Evolutionary conservation across 2,113 vertebrate genomes (phyloP).

Genomic region (Thymallus thymallus): DNA sequence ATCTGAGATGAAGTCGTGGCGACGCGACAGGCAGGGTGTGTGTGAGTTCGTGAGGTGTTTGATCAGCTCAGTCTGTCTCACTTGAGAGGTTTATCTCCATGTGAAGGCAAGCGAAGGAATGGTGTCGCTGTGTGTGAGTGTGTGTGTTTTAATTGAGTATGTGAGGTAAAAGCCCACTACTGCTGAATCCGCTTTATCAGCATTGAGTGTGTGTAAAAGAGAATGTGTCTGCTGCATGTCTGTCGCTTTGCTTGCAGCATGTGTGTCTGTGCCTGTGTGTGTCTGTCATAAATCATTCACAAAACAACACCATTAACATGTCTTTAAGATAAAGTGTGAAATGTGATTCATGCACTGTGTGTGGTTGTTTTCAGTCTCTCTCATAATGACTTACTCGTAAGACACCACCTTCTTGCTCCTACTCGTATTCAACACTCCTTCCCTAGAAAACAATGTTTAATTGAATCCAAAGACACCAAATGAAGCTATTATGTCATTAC

Average conservation of each 20-base stretch:
- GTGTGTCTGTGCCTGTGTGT: background rate
- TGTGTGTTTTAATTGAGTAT: background rate
- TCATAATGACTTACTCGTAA: background rate
- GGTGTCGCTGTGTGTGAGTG: background rate
- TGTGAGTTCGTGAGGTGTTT: conserved; percentile 4
- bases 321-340: conserved; percentile 30
- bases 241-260: background rate
- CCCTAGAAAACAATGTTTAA: too few species aligned
- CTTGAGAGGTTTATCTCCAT: conserved; percentile 1
- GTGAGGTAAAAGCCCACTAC: background rate
- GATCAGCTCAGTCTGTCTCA: conserved; percentile 1
- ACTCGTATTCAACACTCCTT: too few species aligned
- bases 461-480: too few species aligned
- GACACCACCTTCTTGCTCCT: too few species aligned
- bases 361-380: conserved; percentile 48
- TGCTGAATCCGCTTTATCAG: background rate
- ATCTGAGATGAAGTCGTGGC: conserved; percentile 53
- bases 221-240: background rate
- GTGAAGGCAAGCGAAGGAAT: background rate
- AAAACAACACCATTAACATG: conserved; percentile 1
- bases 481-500: background rate
- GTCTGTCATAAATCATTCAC: conserved; percentile 33
- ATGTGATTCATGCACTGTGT: background rate
- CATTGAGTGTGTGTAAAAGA: conserved; percentile 3
- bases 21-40: background rate